Evolutionary conservation across 1,140 invertebrate species (phyloP), one percentile per base, ranked within the genome.

Genomic region (Bombus confusus): DNA sequence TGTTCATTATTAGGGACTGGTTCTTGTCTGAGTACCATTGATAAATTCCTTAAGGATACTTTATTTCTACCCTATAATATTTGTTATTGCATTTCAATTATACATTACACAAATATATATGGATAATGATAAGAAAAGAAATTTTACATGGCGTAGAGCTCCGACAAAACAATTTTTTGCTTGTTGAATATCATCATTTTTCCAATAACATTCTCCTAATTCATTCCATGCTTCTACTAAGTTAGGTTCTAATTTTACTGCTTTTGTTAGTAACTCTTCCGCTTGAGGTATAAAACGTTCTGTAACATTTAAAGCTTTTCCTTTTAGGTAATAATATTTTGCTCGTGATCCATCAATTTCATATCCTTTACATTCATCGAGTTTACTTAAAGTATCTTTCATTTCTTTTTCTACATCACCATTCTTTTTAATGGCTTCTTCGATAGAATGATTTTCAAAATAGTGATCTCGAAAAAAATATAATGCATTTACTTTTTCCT

Each of bases 191-290:
- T 98, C 97, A 91, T 97, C 96, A 93, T 98, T 98, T 93, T 98
- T 98, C 97, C 98, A 98, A 94, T 98, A 98, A 93, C 97, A 98
- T 94, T 98, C 98, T 12, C 98, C 98, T 18, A 99, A 95, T 93
- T 98, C 97, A 93, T 98, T 98, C 98, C 98, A 99, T 10, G 98
- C 98, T 83, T 98, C 97, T 2, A 97, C 96, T 80, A 97, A 95
- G 88, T 97, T 97, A 25, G 98, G 98, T 93, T 98, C 97, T 31
- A 98, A 95, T 95, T 98, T 98, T 2, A 98, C 97, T 72, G 98
- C 97, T 95, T 98, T 98, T 47, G 97, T 97, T 37, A 98, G 94
- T 47, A 96, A 95, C 89, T 98, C 97, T 86, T 97, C 96, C 0
- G 98, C 97, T 90, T 97, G 96, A 52, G 96, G 94, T 90, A 96